These are phyloP conservation scores for Chrysodeixis includens DNA, from an alignment of 2,888 invertebrate species.

Conservation along the genomic window DNA sequence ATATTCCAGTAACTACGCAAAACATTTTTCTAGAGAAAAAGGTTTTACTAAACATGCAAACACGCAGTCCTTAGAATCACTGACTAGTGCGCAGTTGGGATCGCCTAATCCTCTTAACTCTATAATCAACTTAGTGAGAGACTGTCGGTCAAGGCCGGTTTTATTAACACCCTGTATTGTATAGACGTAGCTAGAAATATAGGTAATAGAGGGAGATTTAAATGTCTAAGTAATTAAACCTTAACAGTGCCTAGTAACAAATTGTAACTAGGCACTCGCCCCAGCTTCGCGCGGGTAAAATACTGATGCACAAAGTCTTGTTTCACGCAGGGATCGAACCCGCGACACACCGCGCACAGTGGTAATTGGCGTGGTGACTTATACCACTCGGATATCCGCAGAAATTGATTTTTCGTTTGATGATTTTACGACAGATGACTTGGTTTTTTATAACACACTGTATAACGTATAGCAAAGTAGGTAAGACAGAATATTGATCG, in stretches of 20 bases:
- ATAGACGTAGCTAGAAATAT: not conserved
- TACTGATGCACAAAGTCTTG: too few species aligned
- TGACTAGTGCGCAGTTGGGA: not conserved
- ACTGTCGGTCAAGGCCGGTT: not conserved
- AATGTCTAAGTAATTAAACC: too few species aligned
- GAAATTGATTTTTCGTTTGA: too few species aligned
- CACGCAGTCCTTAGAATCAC: not conserved
- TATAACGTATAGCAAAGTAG: conserved; percentile 11
- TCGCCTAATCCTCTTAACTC: not conserved
- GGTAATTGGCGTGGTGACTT: too few species aligned
- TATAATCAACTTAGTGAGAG: not conserved
- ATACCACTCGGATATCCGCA: too few species aligned
- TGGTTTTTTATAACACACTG: not conserved
- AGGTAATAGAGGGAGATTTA: not conserved
- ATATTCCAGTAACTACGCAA: too few species aligned
- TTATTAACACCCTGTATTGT: conserved; percentile 12
- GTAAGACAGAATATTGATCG: conserved; percentile 30
- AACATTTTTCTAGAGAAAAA: not conserved
- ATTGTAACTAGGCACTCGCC: too few species aligned
- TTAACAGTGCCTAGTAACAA: too few species aligned
- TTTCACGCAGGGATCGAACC: too few species aligned
- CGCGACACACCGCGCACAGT: too few species aligned
- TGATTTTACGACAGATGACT: too few species aligned
- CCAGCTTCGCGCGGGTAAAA: too few species aligned
- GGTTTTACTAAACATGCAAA: not conserved